phyloP scores from a whole-genome alignment of 2,113 vertebrate species.

The Gymnorhina tibicen region DNA sequence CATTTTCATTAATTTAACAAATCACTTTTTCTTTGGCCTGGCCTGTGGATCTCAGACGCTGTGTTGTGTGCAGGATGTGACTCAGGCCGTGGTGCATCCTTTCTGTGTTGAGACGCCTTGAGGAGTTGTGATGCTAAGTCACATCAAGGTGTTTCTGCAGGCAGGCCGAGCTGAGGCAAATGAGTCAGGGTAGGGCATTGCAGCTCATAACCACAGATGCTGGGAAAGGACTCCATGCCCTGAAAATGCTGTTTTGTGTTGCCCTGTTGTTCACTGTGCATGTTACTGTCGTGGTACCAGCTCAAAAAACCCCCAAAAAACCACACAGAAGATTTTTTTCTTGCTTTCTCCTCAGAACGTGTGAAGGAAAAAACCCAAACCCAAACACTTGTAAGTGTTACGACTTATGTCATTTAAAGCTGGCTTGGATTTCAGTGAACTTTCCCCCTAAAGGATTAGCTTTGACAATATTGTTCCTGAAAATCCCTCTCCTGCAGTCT shows the following conservation, averaged over 20 bases:
- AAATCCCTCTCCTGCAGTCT: background rate
- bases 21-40: background rate
- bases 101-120: background rate
- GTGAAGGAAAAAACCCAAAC: background rate
- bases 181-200: background rate
- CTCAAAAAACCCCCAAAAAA: background rate
- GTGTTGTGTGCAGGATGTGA: background rate
- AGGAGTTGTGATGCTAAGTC: background rate
- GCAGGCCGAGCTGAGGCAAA: background rate
- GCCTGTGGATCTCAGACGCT: background rate
- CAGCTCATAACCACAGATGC: background rate
- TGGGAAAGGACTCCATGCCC: background rate
- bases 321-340: rapidly evolving
- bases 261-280: background rate
- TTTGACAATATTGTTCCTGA: background rate
- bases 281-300: rapidly evolving
- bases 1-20: background rate
- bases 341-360: background rate
- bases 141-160: background rate
- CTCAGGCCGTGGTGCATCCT: background rate
- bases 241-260: background rate
- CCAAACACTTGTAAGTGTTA: background rate
- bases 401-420: background rate
- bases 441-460: background rate
- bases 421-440: background rate